phyloP scores from a whole-genome alignment of 1,140 invertebrate species.

The Capitella teleta region DNA sequence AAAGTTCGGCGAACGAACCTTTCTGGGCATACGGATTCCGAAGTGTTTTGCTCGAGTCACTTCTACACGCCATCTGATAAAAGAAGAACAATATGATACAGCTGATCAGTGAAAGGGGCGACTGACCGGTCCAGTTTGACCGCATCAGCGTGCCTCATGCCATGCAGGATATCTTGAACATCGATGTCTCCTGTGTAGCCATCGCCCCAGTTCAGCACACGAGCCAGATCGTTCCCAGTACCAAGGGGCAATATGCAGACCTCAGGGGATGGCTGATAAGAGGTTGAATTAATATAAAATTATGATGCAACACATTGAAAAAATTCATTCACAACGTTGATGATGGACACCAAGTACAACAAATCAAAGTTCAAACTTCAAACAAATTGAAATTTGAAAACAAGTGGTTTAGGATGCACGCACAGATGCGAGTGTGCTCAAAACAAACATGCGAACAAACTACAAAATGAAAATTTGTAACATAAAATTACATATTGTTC shows the following conservation, averaged over 20 bases:
- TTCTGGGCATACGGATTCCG: slow-evolving; percentile 32
- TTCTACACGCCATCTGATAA: slow-evolving; percentile 33
- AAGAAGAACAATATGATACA: background rate
- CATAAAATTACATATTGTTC: background rate
- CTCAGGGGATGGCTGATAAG: slow-evolving; percentile 50
- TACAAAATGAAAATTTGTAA: slow-evolving; percentile 2
- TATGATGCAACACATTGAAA: too few relatives aligned
- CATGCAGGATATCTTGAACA: slow-evolving; percentile 52
- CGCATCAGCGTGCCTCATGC: slow-evolving; percentile 52
- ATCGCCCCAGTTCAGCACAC: slow-evolving; percentile 81
- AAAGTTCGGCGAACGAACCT: slow-evolving; percentile 17
- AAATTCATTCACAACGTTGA: too few relatives aligned
- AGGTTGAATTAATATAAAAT: too few relatives aligned
- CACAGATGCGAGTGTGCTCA: too few relatives aligned
- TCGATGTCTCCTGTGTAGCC: slow-evolving; percentile 49
- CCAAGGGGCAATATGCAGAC: slow-evolving; percentile 82
- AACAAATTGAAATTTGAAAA: too few relatives aligned
- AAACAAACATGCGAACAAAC: too few relatives aligned
- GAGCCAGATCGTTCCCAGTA: slow-evolving; percentile 88
- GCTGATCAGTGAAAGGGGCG: background rate
- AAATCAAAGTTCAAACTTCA: too few relatives aligned
- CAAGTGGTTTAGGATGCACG: too few relatives aligned
- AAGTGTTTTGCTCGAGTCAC: slow-evolving; percentile 30
- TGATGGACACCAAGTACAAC: too few relatives aligned
- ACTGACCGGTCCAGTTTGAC: slow-evolving; percentile 63